Percentiles rank a stretch among this genome's conserved stretches.
Conservation (phyloP, 2,797 vertebrate genomes). For the Gymnoscopelus braueri region DNA sequence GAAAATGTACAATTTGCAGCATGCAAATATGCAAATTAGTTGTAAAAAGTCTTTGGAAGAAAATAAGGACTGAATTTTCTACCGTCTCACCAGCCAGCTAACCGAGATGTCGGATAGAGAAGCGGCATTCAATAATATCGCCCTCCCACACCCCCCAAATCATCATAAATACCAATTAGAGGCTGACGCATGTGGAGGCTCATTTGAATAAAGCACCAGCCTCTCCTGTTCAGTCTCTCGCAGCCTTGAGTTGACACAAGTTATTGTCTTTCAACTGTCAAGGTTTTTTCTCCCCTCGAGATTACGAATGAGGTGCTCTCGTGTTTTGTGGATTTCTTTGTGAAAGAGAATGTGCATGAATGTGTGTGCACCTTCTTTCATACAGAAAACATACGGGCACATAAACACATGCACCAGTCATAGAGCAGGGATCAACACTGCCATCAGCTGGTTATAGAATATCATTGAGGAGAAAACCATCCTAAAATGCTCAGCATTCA, state of each 20-base stretch:
- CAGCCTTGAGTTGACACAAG: neutral
- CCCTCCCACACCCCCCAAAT: constrained; percentile 15
- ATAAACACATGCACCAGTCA: neutral
- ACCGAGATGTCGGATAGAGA: constrained; percentile 23
- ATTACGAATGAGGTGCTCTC: neutral
- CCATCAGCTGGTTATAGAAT: constrained; percentile 65
- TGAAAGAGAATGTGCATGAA: neutral
- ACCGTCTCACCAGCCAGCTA: neutral
- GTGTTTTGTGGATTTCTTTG: constrained; percentile 1
- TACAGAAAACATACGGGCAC: neutral
- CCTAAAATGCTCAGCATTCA: neutral
- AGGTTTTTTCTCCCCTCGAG: neutral
- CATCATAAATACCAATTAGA: constrained; percentile 40
- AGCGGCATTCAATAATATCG: neutral
- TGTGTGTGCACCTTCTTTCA: neutral
- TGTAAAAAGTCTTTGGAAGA: neutral
- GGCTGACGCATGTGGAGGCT: constrained; percentile 25
- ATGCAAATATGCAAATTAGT: constrained; percentile 1
- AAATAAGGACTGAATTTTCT: neutral
- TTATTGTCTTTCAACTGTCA: neutral
- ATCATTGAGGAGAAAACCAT: constrained; percentile 16
- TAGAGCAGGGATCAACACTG: constrained; percentile 71
- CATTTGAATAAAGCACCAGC: constrained; percentile 20
- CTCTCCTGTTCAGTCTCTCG: constrained; percentile 17
- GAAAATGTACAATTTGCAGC: constrained; percentile 5